phyloP scores from a whole-genome alignment of 1,140 invertebrate species.

The Pogonognathellus flavescens region DNA sequence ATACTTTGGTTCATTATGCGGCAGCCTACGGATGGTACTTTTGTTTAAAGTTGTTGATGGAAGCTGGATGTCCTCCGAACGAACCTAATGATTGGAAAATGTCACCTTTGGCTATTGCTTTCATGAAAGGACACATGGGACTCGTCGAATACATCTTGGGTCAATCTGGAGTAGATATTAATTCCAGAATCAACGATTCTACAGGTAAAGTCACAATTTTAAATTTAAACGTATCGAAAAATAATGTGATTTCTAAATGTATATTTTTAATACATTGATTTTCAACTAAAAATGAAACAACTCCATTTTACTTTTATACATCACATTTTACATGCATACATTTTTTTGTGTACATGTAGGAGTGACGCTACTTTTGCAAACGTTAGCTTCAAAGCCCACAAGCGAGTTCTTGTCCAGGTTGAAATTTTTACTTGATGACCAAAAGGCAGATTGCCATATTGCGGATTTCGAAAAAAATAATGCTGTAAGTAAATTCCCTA shows the following conservation, averaged over 20 bases:
- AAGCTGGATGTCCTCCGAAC: conserved; percentile 71
- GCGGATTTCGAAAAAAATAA: conserved; percentile 71
- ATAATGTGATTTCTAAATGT: neutral
- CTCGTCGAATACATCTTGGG: conserved; percentile 72
- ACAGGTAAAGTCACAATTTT: conserved; percentile 48
- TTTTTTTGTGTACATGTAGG: conserved; percentile 52
- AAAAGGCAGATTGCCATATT: conserved; percentile 70
- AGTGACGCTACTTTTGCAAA: conserved; percentile 55
- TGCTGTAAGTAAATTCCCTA: conserved; percentile 68
- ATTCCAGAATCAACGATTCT: conserved; percentile 70
- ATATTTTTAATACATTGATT: neutral
- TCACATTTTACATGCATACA: no score
- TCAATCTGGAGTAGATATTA: conserved; percentile 72
- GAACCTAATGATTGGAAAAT: conserved; percentile 73
- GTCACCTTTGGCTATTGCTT: conserved; percentile 72
- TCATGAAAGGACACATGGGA: conserved; percentile 72
- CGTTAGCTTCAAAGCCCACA: conserved; percentile 15
- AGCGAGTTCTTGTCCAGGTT: conserved; percentile 68
- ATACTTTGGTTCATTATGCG: conserved; percentile 74
- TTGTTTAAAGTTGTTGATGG: conserved; percentile 72
- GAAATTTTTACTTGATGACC: conserved; percentile 70
- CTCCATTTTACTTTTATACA: no score
- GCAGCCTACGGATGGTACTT: conserved; percentile 75
- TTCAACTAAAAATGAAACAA: neutral
- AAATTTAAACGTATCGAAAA: no score